These are phyloP conservation scores for Eriosoma lanigerum DNA, from an alignment of 1,140 invertebrate genomes.

Conservation along the genomic window DNA sequence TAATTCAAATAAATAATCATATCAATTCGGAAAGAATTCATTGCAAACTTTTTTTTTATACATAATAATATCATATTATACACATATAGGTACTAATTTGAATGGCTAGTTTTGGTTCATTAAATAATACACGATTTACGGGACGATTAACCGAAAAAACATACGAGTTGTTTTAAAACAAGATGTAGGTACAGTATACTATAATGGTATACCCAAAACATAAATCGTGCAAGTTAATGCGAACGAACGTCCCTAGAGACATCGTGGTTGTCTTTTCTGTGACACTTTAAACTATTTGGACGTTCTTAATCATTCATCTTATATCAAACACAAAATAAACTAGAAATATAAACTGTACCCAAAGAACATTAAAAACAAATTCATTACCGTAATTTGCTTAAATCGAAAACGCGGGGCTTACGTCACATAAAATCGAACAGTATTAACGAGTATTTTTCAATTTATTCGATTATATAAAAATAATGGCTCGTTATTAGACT, in stretches of 20 bases:
- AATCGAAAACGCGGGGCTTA: too few species aligned
- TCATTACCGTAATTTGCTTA: too few species aligned
- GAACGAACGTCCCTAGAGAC: constrained; percentile 34
- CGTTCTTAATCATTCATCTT: constrained; percentile 1
- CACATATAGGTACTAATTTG: neutral
- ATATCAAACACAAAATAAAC: constrained; percentile 7
- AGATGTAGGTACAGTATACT: constrained; percentile 3
- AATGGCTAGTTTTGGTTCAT: constrained; percentile 41
- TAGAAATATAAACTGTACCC: too few species aligned
- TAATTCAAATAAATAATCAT: neutral
- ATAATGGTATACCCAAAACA: constrained; percentile 30
- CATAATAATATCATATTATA: neutral
- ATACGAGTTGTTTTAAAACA: constrained; percentile 33
- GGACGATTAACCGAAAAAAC: constrained; percentile 36
- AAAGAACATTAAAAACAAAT: constrained; percentile 16
- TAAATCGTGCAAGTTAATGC: constrained; percentile 37
- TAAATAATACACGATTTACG: constrained; percentile 14
- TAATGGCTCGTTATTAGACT: too few species aligned
- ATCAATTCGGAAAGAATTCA: neutral
- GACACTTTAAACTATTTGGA: constrained; percentile 32
- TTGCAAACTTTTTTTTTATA: constrained; percentile 4
- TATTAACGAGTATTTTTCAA: too few species aligned
- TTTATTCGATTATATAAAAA: too few species aligned
- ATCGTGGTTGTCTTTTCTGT: constrained; percentile 1
- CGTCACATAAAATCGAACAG: too few species aligned